Evolutionary conservation across 2,888 invertebrate species (phyloP), one percentile per base, ranked within the genome.

Genomic region (Sminthurinus aureus): DNA sequence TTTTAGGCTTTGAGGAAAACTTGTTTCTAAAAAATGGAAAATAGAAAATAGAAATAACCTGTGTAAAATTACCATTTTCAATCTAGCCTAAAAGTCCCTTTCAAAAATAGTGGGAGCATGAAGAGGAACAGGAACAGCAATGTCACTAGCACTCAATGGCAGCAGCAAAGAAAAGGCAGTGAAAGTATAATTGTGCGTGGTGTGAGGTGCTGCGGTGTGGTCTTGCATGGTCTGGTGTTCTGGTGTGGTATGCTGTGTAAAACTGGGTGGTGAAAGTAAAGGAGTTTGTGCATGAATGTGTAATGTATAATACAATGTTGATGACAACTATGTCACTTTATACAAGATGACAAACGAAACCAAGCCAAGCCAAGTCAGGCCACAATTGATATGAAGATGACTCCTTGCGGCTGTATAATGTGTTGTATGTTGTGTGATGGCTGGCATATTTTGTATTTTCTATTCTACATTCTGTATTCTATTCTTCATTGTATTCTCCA

Each of bases 391-490:
- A 52, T 67, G 69, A n/a, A 79, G 52, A 69, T 18, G 20, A 50
- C n/a, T 50, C 18, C 38, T 71, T 20, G 71, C n/a, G 67, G 69
- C 50, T 18, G 22, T 67, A 38, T 50, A 79, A 69, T 69, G 79
- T 79, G 38, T 38, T 4, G 6, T 38, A 6, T 38, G 38, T 38
- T 38, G 38, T 38, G 6, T 38, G 79, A 79, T 79, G 69, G 79
- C 51, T 50, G 51, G 50, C 79, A 79, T 79, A 79, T 79, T 79
- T 69, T 13, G 20, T 79, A 69, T 69, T 79, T 51, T 69, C 69
- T 79, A 51, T 24, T 38, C 8, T 66, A 12, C n/a, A 11, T n/a
- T 26, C 18, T 11, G 38, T 26, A 69, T 38, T 38, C 3, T 38
- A 6, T 38, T 38, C 38, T 38, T 38, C 38, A 38, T 6, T 38